These are phyloP conservation scores for Cottoperca gobio DNA, from an alignment of 2,797 vertebrate genomes.

Conservation along the genomic window DNA sequence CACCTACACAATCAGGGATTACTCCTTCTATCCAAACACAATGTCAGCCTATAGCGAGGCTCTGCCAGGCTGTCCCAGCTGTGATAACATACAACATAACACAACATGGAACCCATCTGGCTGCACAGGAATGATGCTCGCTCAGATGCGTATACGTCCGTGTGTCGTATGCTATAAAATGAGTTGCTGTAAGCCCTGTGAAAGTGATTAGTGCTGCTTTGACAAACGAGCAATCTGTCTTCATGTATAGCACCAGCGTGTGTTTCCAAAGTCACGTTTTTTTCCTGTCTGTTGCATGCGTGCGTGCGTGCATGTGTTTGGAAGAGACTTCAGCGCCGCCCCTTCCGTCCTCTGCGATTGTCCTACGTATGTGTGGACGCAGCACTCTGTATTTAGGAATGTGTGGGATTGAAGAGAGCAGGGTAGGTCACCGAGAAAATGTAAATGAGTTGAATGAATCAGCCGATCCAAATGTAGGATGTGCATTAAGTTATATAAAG, in stretches of 20 bases:
- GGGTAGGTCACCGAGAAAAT: conserved; percentile 76
- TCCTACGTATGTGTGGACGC: conserved; percentile 71
- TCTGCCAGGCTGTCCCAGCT: conserved; percentile 48
- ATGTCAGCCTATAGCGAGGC: conserved; percentile 48
- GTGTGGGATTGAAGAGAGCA: conserved; percentile 71
- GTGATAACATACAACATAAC: conserved; percentile 52
- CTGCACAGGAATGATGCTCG: conserved; percentile 20
- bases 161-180: conserved; percentile 27
- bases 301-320: conserved; percentile 12
- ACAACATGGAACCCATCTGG: conserved; percentile 27
- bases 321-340: conserved; percentile 45
- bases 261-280: not conserved
- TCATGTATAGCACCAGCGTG: not conserved
- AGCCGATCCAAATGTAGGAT: conserved; percentile 73
- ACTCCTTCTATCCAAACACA: conserved; percentile 50
- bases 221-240: conserved; percentile 33
- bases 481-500: conserved; percentile 75
- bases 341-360: conserved; percentile 51
- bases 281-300: not conserved
- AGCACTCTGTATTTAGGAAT: conserved; percentile 73
- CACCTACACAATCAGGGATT: conserved; percentile 75
- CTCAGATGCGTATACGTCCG: conserved; percentile 5
- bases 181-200: conserved; percentile 19
- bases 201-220: conserved; percentile 53
- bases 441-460: conserved; percentile 80